Base-by-base conservation (phyloP, 2,113 vertebrate species). In the Pica pica region DNA sequence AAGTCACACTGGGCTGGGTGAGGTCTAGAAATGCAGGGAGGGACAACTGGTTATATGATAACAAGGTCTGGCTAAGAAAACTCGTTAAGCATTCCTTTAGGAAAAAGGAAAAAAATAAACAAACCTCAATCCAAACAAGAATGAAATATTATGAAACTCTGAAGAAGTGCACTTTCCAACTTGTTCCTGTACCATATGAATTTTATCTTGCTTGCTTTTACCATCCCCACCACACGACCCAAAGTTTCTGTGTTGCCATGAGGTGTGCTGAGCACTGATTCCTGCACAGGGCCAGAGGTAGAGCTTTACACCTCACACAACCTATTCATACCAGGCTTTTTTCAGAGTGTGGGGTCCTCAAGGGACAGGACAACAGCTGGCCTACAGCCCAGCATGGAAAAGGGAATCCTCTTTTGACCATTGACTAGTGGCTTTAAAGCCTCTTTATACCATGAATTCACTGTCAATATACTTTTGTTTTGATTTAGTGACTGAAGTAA, bases 401-500 rank as follows among this genome's bases (percentile, higher is more conserved):
- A 79, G 77, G 65, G 81, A 87, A 91, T 94, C 91, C 89, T 77
- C 67, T 63, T 81, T 79, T 50, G 68, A 70, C 69, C 0, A 0
- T n/a, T 0, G 0, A 60, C 41, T 56, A 53, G 49, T 37, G 65
- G 33, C 69, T 95, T 87, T 75, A 94, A 87, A 16, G 56, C 60
- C 69, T 71, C 77, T 95, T 94, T 94, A 79, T 44, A 52, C 35
- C 41, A 27, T 77, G 82, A 85, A 93, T 93, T 94, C 76, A 65
- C 95, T 86, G 92, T 90, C 94, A 94, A 74, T 83, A 94, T 81
- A 95, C 63, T 95, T 96, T 86, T 96, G 79, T 93, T 94, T 96
- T 95, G 95, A 94, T 63, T 88, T 94, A 92, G 88, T 94, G 85
- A 86, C 85, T 92, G 95, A 96, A 96, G 90, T 94, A 96, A 97